A percentile compares a stretch with the other conserved stretches of the same genome.
Conservation (phyloP, 2,113 vertebrate species). For the Calyptommatus sinebrachiatus region DNA sequence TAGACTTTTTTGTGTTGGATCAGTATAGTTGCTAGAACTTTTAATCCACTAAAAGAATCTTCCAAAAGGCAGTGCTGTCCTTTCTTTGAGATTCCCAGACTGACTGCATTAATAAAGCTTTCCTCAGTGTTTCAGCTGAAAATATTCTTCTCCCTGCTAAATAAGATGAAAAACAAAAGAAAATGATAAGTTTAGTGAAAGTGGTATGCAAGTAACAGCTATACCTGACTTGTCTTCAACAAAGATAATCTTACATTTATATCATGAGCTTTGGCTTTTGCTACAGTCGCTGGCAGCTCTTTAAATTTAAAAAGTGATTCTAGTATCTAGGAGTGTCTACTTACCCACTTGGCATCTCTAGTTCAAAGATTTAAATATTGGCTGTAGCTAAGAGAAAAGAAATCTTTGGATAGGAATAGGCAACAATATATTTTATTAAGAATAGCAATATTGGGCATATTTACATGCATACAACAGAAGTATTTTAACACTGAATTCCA, state of each 20-base stretch:
- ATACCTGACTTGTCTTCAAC: neutral
- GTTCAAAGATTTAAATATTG: neutral
- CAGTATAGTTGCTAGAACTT: neutral
- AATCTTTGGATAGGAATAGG: neutral
- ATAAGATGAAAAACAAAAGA: neutral
- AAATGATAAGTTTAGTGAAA: neutral
- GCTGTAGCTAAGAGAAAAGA: slow-evolving; percentile 1
- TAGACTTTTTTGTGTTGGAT: neutral
- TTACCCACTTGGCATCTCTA: neutral
- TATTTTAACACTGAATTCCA: neutral
- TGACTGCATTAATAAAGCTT: neutral
- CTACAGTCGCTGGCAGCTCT: neutral
- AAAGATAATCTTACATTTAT: neutral
- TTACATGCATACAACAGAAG: neutral
- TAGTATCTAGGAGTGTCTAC: neutral
- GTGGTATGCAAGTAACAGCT: neutral
- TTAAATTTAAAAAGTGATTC: slow-evolving; percentile 7
- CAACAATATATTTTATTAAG: neutral
- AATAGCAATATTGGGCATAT: neutral
- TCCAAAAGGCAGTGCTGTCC: neutral
- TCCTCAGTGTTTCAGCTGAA: neutral
- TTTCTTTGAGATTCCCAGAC: neutral
- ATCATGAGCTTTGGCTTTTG: neutral
- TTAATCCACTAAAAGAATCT: neutral
- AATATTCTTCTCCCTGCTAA: neutral